Evolutionary conservation across 2,113 vertebrate species (phyloP).

Genomic region (Dipodomys ordii): DNA sequence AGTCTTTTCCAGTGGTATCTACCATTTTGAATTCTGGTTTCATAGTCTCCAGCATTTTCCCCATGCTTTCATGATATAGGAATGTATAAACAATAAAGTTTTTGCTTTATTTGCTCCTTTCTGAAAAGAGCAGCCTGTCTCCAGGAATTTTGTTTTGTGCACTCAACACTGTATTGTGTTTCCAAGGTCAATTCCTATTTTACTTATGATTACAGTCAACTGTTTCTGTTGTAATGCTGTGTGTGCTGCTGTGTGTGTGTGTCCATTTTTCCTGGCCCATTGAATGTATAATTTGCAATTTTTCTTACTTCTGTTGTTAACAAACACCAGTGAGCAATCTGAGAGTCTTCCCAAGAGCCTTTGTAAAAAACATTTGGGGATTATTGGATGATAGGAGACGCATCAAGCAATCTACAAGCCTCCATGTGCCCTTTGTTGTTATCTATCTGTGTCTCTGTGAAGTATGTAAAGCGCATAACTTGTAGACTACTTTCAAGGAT

Average conservation of each 20-base stretch:
- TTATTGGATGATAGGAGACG: neutral
- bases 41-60: neutral
- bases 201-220: neutral
- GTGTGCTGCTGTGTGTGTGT: neutral
- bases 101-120: slow-evolving; percentile 16
- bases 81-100: neutral
- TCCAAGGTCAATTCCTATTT: neutral
- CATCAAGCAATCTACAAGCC: neutral
- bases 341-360: neutral
- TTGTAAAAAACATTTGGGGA: neutral
- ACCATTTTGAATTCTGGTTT: neutral
- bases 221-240: neutral
- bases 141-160: neutral
- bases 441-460: neutral
- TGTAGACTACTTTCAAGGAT: neutral
- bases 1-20: neutral
- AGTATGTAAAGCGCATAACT: neutral
- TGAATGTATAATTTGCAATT: neutral
- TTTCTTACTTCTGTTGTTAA: neutral
- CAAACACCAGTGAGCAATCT: neutral
- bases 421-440: neutral
- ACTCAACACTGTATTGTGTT: neutral
- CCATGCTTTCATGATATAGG: neutral
- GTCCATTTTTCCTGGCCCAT: neutral
- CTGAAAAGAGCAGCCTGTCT: neutral